Base-by-base conservation (phyloP, 2,888 invertebrate genomes). In the Malthinus flaveolus region DNA sequence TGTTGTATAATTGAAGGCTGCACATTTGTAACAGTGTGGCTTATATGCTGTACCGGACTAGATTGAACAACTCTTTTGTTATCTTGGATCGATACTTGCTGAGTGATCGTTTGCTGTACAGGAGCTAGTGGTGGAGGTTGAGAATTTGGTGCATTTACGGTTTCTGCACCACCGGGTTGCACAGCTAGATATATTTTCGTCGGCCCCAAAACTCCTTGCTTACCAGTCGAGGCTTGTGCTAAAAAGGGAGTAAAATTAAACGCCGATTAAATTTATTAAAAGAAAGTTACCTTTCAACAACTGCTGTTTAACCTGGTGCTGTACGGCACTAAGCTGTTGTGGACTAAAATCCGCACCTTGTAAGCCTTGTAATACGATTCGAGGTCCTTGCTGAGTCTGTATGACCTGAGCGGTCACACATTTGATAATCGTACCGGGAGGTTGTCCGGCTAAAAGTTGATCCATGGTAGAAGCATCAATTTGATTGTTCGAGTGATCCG, bases 241-340 rank as follows among this genome's bases (percentile, higher is more conserved):
- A 79, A 54, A 78, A 79, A 55, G 7, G 2, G 58, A 56, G 49
- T 32, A 61, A 39, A n/a, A 39, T 44, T 33, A 37, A 48, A 50
- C 23, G 5, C 23, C 23, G 2, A 23, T n/a, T n/a, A 50, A 15
- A 11, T 46, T 31, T 33, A 1, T 10, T 2, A 33, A 12, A 3
- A 0, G 1, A 1, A 1, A 9, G 59, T 69, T 77, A 92, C 91
- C 91, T 87, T 92, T 93, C 49, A 93, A 80, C 49, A 93, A 79
- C 74, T 94, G 93, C 71, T 93, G 92, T 76, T 93, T 93, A 11
- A 94, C 93, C 82, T 94, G 93, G 67, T 92, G 90, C 71, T 94
- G 93, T 0, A 94, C 91, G 57, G 91, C 83, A 3, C 88, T 86
- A 67, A 93, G 76, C 75, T 94, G 93, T 64, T 91, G 90, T 1